Evolutionary conservation across 2,888 invertebrate species (phyloP).

Genomic region (Lasioglossum lativentre): DNA sequence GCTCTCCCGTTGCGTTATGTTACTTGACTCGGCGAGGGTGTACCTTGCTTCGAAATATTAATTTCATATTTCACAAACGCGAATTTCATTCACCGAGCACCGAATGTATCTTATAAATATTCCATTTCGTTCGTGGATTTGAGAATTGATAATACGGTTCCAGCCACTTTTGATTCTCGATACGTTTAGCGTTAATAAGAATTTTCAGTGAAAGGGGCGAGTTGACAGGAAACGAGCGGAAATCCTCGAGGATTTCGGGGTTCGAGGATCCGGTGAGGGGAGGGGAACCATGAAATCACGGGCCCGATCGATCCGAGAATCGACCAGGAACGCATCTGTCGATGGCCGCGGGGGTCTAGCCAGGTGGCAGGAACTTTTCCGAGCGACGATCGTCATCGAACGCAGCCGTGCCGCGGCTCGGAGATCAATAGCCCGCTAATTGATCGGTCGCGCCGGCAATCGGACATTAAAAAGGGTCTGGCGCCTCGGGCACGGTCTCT

Average conservation of each 20-base stretch:
- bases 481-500: conserved; percentile 50
- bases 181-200: neutral
- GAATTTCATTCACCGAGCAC: neutral
- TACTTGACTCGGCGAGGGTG: conserved; percentile 2
- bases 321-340: conserved; percentile 65
- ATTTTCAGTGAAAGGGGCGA: neutral
- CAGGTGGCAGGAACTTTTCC: conserved; percentile 77
- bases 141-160: too few relatives aligned
- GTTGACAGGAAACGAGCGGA: neutral
- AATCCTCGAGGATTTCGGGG: neutral
- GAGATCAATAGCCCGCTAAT: conserved; percentile 74
- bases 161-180: too few relatives aligned
- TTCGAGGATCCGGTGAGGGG: neutral
- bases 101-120: neutral
- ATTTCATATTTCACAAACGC: neutral
- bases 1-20: neutral
- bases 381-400: conserved; percentile 58
- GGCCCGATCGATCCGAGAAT: conserved; percentile 54
- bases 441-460: conserved; percentile 73
- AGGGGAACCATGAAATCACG: conserved; percentile 31
- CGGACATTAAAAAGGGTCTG: conserved; percentile 54
- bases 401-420: conserved; percentile 48
- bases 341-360: conserved; percentile 73
- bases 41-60: neutral
- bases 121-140: too few relatives aligned